Percentiles rank a stretch among this genome's conserved stretches.
These are phyloP conservation scores for Neolamprologus variostigma DNA, from an alignment of 2,113 vertebrate species.

Conservation along the genomic window DNA sequence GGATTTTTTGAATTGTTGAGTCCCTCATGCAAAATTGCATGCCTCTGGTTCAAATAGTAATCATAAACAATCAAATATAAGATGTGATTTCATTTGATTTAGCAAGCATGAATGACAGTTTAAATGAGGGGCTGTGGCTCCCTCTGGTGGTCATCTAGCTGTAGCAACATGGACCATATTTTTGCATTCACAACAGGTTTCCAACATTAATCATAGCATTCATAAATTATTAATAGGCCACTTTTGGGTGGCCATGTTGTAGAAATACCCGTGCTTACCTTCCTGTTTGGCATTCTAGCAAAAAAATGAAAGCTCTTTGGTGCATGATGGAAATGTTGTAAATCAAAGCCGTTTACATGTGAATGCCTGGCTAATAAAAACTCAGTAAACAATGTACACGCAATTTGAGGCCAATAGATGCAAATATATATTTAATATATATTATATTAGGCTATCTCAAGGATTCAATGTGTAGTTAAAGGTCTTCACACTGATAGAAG, in stretches of 20 bases:
- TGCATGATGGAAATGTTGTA: background rate
- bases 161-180: background rate
- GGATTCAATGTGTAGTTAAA: background rate
- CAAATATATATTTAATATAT: background rate
- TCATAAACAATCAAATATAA: background rate
- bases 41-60: background rate
- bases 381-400: background rate
- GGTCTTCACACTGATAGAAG: background rate
- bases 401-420: background rate
- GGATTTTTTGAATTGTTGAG: background rate
- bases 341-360: background rate
- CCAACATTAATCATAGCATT: background rate
- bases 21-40: background rate
- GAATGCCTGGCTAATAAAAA: background rate
- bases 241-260: background rate
- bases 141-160: conserved; percentile 9
- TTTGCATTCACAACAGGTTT: background rate
- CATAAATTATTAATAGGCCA: background rate
- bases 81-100: background rate
- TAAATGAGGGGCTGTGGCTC: background rate
- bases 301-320: background rate
- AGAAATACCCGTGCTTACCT: background rate
- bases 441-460: background rate
- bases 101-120: background rate
- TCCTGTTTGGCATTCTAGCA: background rate